These are phyloP conservation scores for Xanthorhoe designata DNA, from an alignment of 2,888 invertebrate species.

Conservation along the genomic window DNA sequence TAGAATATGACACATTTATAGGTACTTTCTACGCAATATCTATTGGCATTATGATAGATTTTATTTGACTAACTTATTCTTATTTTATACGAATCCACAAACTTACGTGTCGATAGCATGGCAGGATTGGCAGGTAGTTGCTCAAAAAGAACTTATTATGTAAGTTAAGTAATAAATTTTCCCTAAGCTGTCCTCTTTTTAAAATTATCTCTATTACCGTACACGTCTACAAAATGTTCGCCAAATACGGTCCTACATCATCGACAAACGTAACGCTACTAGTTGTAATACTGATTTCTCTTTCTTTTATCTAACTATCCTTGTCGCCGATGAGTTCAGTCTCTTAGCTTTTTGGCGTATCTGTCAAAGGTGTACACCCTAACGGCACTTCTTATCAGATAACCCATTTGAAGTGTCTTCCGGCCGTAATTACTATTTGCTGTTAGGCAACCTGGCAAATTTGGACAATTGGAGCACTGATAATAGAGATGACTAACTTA, in stretches of 20 bases:
- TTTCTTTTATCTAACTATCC: slow-evolving; percentile 29
- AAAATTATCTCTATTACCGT: too few relatives aligned
- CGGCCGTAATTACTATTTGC: slow-evolving; percentile 63
- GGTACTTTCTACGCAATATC: slow-evolving; percentile 10
- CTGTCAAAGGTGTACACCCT: slow-evolving; percentile 54
- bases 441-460: slow-evolving; percentile 59
- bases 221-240: too few relatives aligned
- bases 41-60: neutral
- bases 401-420: slow-evolving; percentile 60
- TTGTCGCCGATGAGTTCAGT: slow-evolving; percentile 35
- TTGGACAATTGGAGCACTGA: slow-evolving; percentile 64
- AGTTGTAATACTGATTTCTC: neutral
- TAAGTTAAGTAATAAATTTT: too few relatives aligned
- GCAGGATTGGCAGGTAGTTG: neutral
- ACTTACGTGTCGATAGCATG: neutral
- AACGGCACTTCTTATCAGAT: slow-evolving; percentile 68
- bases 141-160: too few relatives aligned
- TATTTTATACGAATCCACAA: neutral
- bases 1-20: slow-evolving; percentile 37
- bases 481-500: slow-evolving; percentile 60
- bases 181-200: too few relatives aligned
- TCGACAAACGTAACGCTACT: neutral
- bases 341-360: slow-evolving; percentile 56
- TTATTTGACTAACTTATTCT: neutral
- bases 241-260: too few relatives aligned